Base-by-base conservation (phyloP, 2,797 vertebrate species). In the Crocodylus rhombifer region DNA sequence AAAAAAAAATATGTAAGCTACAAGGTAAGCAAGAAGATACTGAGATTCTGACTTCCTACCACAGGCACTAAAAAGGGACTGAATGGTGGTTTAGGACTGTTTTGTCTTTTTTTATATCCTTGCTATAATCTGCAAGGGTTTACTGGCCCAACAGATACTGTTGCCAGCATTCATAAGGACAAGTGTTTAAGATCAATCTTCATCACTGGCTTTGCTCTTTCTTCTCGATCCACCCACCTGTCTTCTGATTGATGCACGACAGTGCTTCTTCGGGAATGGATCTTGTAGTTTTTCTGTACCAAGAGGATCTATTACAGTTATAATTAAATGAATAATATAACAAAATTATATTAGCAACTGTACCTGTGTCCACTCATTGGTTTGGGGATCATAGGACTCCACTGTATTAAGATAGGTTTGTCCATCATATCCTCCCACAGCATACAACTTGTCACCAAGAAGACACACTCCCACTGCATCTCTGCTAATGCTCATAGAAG, bases 331-430 rank as follows among this genome's bases (percentile, higher is more conserved):
- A 89, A 42, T 7, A 69, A 33, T 18, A 84, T 58, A 3, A 3
- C 26, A 58, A 63, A 5, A 36, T 82, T 71, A 91, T 58, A 80
- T 62, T 60, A 94, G 82, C 87, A 94, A 30, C 62, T 89, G 56
- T 97, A 99, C 99, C 99, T 99, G 99, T 88, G 98, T 98, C 99
- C 99, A 99, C 97, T 99, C 99, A 60, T 99, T 99, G 78, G 99
- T 99, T 97, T 99, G 99, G 60, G 99, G 99, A 96, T 99, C 99
- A 2, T 99, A 99, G 80, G 99, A 98, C 92, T 99, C 99, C 51
- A 99, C 99, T 1, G 99, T 99, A 78, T 98, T 99, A 91, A 99
- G 98, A 82, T 99, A 99, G 16, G 99, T 98, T 97, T 99, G 99
- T 42, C 99, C 99, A 42, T 99, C 99, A 65, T 99, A 99, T 36